A percentile compares a stretch with the other conserved stretches of the same genome.
These are phyloP conservation scores for Diglossa brunneiventris DNA, from an alignment of 2,113 vertebrate species.

Conservation along the genomic window DNA sequence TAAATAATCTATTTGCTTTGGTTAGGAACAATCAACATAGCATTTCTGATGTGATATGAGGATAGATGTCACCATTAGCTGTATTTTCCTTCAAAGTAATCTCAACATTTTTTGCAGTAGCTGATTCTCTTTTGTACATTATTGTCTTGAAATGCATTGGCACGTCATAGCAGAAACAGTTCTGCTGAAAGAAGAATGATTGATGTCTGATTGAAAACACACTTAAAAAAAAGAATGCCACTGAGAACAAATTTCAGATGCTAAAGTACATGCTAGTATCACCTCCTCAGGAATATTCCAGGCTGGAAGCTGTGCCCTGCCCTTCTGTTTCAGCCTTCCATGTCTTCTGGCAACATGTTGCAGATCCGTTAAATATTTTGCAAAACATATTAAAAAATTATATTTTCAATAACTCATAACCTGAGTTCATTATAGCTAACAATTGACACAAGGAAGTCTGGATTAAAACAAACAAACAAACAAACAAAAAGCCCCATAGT, in stretches of 20 bases:
- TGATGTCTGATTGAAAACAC: background rate
- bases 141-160: background rate
- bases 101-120: background rate
- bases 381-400: background rate
- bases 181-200: background rate
- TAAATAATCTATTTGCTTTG: background rate
- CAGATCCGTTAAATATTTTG: background rate
- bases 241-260: background rate
- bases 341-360: background rate
- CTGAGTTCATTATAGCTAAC: background rate
- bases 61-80: background rate
- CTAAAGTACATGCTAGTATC: background rate
- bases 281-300: background rate
- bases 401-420: background rate
- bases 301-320: background rate
- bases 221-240: background rate
- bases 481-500: no score
- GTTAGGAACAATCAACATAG: background rate
- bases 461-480: background rate
- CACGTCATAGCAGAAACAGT: background rate
- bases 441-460: background rate
- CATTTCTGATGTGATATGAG: background rate
- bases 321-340: background rate
- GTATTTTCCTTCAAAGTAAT: background rate
- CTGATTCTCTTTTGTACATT: background rate